Conservation (phyloP, 1,140 invertebrate genomes). For the Drosophila ercepeae region DNA sequence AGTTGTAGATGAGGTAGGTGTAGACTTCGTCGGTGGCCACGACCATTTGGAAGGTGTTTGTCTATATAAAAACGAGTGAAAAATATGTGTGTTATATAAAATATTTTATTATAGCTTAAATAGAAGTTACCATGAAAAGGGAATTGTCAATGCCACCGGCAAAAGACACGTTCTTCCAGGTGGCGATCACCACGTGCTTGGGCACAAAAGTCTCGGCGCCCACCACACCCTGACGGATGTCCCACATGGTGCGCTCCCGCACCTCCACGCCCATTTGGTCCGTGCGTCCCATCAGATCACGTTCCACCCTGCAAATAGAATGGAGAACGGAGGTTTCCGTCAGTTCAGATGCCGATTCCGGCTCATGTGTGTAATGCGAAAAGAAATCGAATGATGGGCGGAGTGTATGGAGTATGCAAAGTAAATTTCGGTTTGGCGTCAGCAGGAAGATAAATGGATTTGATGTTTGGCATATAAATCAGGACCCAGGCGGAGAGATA, state of each 20-base stretch:
- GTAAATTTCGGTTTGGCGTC: conserved; percentile 32
- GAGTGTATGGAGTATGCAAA: conserved; percentile 32
- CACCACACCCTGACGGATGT: conserved; percentile 95
- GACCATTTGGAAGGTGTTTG: conserved; percentile 97
- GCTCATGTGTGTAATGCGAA: conserved; percentile 43
- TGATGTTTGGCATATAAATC: conserved; percentile 80
- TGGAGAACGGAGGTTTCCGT: conserved; percentile 16
- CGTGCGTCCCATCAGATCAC: conserved; percentile 89
- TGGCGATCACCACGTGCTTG: conserved; percentile 95
- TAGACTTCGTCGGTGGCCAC: conserved; percentile 96
- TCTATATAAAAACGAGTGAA: conserved; percentile 84
- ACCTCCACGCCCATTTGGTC: conserved; percentile 94
- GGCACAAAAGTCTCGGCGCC: conserved; percentile 95
- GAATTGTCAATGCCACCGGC: conserved; percentile 93
- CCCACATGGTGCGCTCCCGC: conserved; percentile 93
- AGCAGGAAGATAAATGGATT: conserved; percentile 74
- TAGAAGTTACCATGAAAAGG: conserved; percentile 87
- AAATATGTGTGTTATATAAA: neutral
- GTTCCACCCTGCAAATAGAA: conserved; percentile 85
- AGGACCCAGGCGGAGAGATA: conserved; percentile 33
- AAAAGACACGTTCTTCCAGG: conserved; percentile 98
- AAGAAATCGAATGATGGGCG: conserved; percentile 44
- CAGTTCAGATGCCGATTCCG: conserved; percentile 15
- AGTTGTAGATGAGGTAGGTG: conserved; percentile 97
- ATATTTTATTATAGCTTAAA: neutral